Percentiles rank a stretch among this genome's conserved stretches.
phyloP scores from a whole-genome alignment of 1,140 invertebrate genomes.

The Rhyzopertha dominica region DNA sequence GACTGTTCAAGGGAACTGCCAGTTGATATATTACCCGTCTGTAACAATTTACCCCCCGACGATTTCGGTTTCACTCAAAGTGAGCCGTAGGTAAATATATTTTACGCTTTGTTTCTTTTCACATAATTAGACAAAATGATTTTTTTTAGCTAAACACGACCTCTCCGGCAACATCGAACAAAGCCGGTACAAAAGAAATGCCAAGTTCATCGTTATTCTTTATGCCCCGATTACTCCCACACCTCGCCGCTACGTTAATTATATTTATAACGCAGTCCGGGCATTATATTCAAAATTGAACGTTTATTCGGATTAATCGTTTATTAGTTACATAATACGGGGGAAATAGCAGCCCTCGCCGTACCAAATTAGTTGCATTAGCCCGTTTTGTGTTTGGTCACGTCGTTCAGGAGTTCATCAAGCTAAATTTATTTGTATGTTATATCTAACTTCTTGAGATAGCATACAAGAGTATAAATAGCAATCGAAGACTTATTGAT shows the following conservation, averaged over 20 bases:
- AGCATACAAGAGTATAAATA: too few species aligned
- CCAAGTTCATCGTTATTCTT: conserved; percentile 21
- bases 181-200: conserved; percentile 20
- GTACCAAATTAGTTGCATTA: conserved; percentile 13
- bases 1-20: conserved; percentile 1
- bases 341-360: too few species aligned
- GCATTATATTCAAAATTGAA: conserved; percentile 23
- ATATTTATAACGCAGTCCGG: conserved; percentile 13
- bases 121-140: too few species aligned
- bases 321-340: conserved; percentile 21
- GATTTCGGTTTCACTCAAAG: conserved; percentile 13
- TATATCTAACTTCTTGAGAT: too few species aligned
- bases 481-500: too few species aligned
- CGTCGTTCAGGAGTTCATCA: too few species aligned
- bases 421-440: too few species aligned
- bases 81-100: conserved; percentile 13
- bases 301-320: conserved; percentile 29
- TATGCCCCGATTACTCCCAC: conserved; percentile 14
- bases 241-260: conserved; percentile 19
- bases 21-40: conserved; percentile 17
- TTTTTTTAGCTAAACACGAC: conserved; percentile 12
- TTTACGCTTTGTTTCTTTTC: conserved; percentile 9
- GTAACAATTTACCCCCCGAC: conserved; percentile 15
- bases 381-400: conserved; percentile 11
- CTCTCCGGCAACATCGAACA: conserved; percentile 5